Evolutionary conservation across 2,797 vertebrate species (phyloP).

Genomic region (Enteromius argenteus): DNA sequence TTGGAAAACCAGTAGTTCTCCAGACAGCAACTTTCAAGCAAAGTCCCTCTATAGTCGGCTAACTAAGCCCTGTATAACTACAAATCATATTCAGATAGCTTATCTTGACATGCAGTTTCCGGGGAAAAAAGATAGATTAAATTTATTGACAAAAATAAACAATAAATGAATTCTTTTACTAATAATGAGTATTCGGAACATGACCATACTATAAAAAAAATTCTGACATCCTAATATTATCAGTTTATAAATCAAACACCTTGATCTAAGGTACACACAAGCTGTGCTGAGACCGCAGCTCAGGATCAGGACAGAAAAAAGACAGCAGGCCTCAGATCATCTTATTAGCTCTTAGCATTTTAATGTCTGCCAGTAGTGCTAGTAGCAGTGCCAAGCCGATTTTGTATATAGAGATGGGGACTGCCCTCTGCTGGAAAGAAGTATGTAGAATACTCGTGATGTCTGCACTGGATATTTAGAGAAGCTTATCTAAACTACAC

Average conservation of each 20-base stretch:
- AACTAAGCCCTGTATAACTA: neutral
- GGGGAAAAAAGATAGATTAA: neutral
- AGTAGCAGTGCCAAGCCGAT: conserved; percentile 57
- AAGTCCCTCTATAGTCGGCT: neutral
- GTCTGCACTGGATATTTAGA: conserved; percentile 10
- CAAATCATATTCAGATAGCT: neutral
- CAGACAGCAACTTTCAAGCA: neutral
- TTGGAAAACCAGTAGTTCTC: neutral
- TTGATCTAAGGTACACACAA: conserved; percentile 62
- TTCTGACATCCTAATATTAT: conserved; percentile 64
- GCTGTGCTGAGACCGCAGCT: conserved; percentile 62
- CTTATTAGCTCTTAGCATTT: conserved; percentile 38
- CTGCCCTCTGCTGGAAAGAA: conserved; percentile 79
- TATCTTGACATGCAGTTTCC: neutral
- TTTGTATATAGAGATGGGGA: conserved; percentile 75
- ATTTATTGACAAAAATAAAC: neutral
- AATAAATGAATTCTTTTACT: neutral
- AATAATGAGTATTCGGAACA: neutral
- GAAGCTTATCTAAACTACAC: conserved; percentile 1
- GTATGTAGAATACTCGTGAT: neutral
- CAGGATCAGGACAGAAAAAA: conserved; percentile 7
- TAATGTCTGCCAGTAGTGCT: conserved; percentile 60
- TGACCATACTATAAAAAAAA: neutral
- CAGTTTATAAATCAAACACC: conserved; percentile 66
- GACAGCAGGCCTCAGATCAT: conserved; percentile 25